Percentiles rank a stretch among this genome's conserved stretches.
These are phyloP conservation scores for Protophormia terraenovae DNA, from an alignment of 2,888 invertebrate genomes.

Conservation along the genomic window DNA sequence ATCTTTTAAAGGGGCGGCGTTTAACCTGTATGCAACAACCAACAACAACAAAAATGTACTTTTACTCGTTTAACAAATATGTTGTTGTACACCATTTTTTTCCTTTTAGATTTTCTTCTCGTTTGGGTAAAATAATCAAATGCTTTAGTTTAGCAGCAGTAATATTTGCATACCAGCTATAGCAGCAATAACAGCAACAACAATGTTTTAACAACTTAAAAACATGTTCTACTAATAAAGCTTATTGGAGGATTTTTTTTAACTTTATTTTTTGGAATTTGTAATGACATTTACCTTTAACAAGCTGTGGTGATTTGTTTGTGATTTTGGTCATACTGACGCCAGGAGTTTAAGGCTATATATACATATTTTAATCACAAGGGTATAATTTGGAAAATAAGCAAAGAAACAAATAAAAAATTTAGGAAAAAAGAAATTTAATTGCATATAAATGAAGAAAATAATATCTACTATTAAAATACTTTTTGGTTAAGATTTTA, in stretches of 20 bases:
- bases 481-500: too few species aligned
- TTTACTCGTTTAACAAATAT: conserved; percentile 41
- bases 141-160: conserved; percentile 43
- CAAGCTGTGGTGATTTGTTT: conserved; percentile 65
- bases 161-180: conserved; percentile 50
- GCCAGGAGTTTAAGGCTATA: conserved; percentile 28
- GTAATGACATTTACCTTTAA: conserved; percentile 67
- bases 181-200: conserved; percentile 9
- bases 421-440: neutral
- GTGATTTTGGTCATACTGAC: conserved; percentile 47
- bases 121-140: conserved; percentile 47
- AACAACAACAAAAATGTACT: conserved; percentile 36
- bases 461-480: too few species aligned
- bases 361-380: conserved; percentile 16
- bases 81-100: conserved; percentile 57
- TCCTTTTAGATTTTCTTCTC: neutral
- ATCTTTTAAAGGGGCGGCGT: conserved; percentile 62
- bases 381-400: conserved; percentile 6
- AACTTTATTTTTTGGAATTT: too few species aligned
- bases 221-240: conserved; percentile 65
- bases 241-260: conserved; percentile 60
- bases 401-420: neutral
- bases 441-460: too few species aligned
- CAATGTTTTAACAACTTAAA: conserved; percentile 41
- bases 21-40: conserved; percentile 40